Evolutionary conservation across 2,888 invertebrate species (phyloP).

Genomic region (Cephus spinipes): DNA sequence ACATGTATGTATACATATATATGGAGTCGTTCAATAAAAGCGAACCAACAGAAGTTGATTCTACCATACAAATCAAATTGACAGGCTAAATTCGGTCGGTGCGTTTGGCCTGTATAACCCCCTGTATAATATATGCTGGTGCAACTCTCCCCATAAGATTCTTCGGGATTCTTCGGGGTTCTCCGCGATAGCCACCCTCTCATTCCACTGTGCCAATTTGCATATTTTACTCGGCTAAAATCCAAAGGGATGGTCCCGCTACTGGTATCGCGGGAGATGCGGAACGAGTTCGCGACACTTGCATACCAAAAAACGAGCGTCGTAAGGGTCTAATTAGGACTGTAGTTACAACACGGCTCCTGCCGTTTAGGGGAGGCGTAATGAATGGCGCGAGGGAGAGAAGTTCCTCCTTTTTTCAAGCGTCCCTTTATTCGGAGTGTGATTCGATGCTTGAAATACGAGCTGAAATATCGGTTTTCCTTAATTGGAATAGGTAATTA

Average conservation of each 20-base stretch:
- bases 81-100: neutral
- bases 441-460: neutral
- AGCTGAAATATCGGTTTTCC: neutral
- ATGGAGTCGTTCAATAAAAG: neutral
- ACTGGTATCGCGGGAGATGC: constrained; percentile 43
- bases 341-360: neutral
- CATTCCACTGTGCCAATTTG: constrained; percentile 50
- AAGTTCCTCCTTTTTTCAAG: neutral
- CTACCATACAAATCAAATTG: neutral
- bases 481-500: no score
- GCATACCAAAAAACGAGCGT: constrained; percentile 21
- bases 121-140: neutral
- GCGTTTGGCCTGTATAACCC: neutral
- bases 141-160: constrained; percentile 6
- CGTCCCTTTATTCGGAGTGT: neutral
- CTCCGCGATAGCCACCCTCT: constrained; percentile 17
- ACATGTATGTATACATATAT: neutral
- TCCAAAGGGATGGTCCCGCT: constrained; percentile 47
- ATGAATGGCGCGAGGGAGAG: neutral
- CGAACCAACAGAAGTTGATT: neutral
- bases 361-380: neutral
- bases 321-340: constrained; percentile 13
- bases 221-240: constrained; percentile 60
- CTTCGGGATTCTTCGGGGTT: constrained; percentile 15
- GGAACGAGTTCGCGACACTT: constrained; percentile 45